Evolutionary conservation across 2,113 vertebrate genomes (phyloP), one percentile per base, ranked within the genome.

Genomic region (Plestiodon gilberti): DNA sequence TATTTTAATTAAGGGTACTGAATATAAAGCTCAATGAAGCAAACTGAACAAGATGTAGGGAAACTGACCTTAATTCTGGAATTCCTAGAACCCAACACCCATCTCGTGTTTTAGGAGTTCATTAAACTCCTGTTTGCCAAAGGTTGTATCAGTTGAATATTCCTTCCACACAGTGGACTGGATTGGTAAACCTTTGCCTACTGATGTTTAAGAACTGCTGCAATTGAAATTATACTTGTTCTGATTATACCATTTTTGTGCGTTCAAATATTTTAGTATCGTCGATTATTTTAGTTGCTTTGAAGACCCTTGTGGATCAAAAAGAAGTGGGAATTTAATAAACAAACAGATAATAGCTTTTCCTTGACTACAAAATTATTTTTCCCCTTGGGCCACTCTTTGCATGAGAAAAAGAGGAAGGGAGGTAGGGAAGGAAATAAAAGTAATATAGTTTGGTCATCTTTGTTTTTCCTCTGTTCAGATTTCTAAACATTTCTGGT

Each of bases 31-130:
- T 81, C 48, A 87, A 92, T 87, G 89, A 90, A 93, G 89, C 92
- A 92, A 92, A 89, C 84, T 89, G 91, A 94, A 92, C 69, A 90
- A 93, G 88, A 94, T 91, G 91, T 82, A 92, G 85, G 89, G 90
- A 95, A 94, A 93, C 4, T 43, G 22, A 35, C 22, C 61, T 30
- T 76, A 40, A 59, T n/a, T 65, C 23, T 69, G 74, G 33, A 5
- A 38, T 14, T 38, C n/a, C 30, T 64, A 64, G 23, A 64, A 57
- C 17, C 48, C 30, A 65, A 80, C n/a, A 18, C 33, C 17, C 15
- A 55, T 69, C 18, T 15, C 43, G 33, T 55, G 22, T 28, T 30
- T 17, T 17, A 8, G 28, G 57, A 70, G n/a, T 57, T 55, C 40
- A 70, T 17, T 14, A 70, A 57, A 9, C 15, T 7, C 30, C 40